phyloP scores from a whole-genome alignment of 2,797 vertebrate genomes.

The Acipenser transmontanus region DNA sequence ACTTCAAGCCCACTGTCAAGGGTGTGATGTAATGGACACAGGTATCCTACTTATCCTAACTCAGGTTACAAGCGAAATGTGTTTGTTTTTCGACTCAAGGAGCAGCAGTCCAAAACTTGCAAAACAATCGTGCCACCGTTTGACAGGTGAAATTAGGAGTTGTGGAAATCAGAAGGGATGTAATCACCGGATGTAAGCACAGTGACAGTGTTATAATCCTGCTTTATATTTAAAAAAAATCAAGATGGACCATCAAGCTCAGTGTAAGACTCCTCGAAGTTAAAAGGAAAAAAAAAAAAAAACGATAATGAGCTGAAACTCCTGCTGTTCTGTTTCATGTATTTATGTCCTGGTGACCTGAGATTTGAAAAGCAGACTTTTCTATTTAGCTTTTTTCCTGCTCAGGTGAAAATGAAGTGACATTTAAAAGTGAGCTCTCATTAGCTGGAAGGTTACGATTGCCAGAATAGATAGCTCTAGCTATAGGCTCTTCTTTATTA shows the following conservation, averaged over 20 bases:
- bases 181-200: constrained; percentile 22
- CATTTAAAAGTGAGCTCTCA: not conserved
- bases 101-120: not conserved
- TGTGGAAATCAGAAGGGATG: constrained; percentile 48
- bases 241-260: constrained; percentile 35
- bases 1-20: too few species aligned
- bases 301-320: constrained; percentile 53
- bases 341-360: constrained; percentile 44
- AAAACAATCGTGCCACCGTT: not conserved
- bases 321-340: constrained; percentile 48
- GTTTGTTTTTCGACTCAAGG: not conserved
- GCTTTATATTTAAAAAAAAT: constrained; percentile 30
- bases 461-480: too few species aligned
- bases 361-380: constrained; percentile 14
- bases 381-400: constrained; percentile 8
- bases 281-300: constrained; percentile 45
- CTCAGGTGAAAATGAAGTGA: not conserved
- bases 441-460: not conserved
- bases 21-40: too few species aligned
- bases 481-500: too few species aligned
- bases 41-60: not conserved
- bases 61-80: not conserved
- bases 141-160: constrained; percentile 43
- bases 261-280: constrained; percentile 32
- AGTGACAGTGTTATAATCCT: constrained; percentile 27